These are phyloP conservation scores for Heterochromis multidens DNA, from an alignment of 2,113 vertebrate genomes.

Conservation along the genomic window DNA sequence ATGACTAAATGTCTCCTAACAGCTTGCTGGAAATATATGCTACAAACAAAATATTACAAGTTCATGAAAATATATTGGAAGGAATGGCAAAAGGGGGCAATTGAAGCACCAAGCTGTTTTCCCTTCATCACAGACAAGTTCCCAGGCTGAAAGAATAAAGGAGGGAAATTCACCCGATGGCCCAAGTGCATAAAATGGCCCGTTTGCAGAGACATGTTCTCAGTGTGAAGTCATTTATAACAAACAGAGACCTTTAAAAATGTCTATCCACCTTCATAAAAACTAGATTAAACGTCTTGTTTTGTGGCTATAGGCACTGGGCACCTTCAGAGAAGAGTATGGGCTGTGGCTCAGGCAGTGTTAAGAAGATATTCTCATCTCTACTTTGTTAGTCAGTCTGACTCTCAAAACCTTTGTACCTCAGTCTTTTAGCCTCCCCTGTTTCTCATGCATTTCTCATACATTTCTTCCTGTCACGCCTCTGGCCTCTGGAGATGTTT, in stretches of 20 bases:
- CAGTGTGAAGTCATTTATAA: constrained; percentile 28
- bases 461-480: neutral
- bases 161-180: neutral
- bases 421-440: neutral
- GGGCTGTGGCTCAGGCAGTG: neutral
- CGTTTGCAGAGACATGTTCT: neutral
- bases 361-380: constrained; percentile 3
- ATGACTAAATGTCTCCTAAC: constrained; percentile 9
- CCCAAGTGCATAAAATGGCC: constrained; percentile 1
- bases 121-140: constrained; percentile 17
- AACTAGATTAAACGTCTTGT: constrained; percentile 43
- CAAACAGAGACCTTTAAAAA: constrained; percentile 15
- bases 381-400: neutral
- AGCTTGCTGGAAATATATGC: neutral
- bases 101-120: neutral
- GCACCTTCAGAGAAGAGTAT: constrained; percentile 36
- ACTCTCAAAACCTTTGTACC: neutral
- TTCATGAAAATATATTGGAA: constrained; percentile 4
- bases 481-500: neutral
- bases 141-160: neutral
- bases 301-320: neutral
- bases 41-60: neutral
- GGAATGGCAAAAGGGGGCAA: neutral
- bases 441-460: neutral
- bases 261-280: constrained; percentile 44